phyloP scores from a whole-genome alignment of 2,888 invertebrate species.

The Tenthredo amoena region DNA sequence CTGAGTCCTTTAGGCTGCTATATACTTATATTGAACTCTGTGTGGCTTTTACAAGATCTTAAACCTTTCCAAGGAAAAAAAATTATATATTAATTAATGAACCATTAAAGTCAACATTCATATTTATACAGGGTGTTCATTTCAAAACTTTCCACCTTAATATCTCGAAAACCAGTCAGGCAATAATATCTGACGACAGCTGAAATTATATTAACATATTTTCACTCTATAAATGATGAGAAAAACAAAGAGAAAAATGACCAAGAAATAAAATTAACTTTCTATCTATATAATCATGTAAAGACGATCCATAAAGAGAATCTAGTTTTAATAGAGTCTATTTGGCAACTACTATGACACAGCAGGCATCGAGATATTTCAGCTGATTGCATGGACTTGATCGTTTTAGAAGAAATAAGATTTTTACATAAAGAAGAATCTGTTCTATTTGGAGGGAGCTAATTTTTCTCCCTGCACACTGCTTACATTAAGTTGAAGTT shows the following conservation, averaged over 20 bases:
- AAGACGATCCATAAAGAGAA: not conserved
- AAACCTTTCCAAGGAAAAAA: not conserved
- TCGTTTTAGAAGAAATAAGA: constrained; percentile 60
- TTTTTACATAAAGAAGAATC: constrained; percentile 63
- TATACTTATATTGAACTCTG: not conserved
- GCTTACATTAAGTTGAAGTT: constrained; percentile 63
- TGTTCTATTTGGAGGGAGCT: not conserved
- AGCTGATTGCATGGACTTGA: constrained; percentile 58
- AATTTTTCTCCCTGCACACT: constrained; percentile 56
- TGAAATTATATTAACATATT: not conserved
- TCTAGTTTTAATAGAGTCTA: constrained; percentile 14
- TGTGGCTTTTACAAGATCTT: not conserved
- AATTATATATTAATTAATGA: not conserved
- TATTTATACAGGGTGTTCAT: not conserved
- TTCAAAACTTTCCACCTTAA: not conserved
- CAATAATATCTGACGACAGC: not conserved
- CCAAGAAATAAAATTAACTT: constrained; percentile 22
- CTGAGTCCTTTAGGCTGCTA: not conserved
- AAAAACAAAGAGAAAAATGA: not conserved
- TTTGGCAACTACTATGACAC: constrained; percentile 5
- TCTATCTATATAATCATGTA: not conserved
- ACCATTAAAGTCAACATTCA: not conserved
- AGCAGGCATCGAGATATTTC: constrained; percentile 56
- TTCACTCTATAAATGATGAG: not conserved
- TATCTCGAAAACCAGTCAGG: not conserved